Percentiles rank a stretch among this genome's conserved stretches.
These are phyloP conservation scores for Xylota sylvarum DNA, from an alignment of 2,888 invertebrate species.

Conservation along the genomic window DNA sequence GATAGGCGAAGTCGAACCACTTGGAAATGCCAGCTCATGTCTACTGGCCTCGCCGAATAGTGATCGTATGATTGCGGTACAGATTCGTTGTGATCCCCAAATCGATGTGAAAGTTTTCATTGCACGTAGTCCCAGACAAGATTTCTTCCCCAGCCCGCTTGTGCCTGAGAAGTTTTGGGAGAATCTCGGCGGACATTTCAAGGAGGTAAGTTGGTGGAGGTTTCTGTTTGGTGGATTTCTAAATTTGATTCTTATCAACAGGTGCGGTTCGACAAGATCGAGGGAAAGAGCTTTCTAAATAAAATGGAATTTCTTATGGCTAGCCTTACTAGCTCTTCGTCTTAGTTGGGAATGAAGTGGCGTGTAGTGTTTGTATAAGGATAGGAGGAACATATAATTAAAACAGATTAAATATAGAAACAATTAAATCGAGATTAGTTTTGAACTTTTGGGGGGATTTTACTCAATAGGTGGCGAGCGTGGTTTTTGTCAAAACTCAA, in stretches of 20 bases:
- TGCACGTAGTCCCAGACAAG: constrained; percentile 94
- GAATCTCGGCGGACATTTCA: constrained; percentile 96
- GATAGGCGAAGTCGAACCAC: constrained; percentile 94
- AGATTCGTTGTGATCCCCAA: constrained; percentile 95
- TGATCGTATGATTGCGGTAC: constrained; percentile 94
- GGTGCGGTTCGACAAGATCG: constrained; percentile 95
- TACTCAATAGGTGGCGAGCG: no score
- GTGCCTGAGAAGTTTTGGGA: constrained; percentile 97
- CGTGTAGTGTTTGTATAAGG: constrained; percentile 9
- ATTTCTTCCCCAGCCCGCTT: constrained; percentile 94
- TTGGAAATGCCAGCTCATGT: constrained; percentile 97
- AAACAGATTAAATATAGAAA: constrained; percentile 25
- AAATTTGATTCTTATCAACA: constrained; percentile 69
- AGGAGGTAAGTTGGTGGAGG: constrained; percentile 87
- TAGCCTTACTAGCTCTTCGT: constrained; percentile 82
- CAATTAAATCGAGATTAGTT: background rate
- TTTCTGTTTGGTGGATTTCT: background rate
- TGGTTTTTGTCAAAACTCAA: no score
- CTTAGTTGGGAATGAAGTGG: constrained; percentile 60
- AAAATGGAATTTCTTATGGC: constrained; percentile 99
- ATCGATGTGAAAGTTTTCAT: constrained; percentile 95
- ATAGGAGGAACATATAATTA: constrained; percentile 28
- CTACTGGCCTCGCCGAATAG: constrained; percentile 96
- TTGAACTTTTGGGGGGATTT: background rate
- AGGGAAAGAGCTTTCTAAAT: constrained; percentile 97